Evolutionary conservation across 2,888 invertebrate genomes (phyloP), one percentile per base, ranked within the genome.

Genomic region (Lamellibrachia columna): DNA sequence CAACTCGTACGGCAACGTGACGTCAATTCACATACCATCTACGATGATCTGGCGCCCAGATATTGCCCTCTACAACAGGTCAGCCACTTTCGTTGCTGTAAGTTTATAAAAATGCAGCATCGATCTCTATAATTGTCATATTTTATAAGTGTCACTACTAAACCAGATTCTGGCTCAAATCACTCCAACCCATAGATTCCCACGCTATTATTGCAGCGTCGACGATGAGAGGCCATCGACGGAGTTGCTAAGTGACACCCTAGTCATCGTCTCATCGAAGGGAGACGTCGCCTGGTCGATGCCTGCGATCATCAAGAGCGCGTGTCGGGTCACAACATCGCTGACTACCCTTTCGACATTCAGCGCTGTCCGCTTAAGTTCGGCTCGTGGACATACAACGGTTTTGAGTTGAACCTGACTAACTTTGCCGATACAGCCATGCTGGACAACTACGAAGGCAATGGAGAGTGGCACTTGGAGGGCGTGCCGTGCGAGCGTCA

Each of bases 321-420:
- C 94, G 22, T 94, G 94, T 90, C 93, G 93, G 90, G 94, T 94
- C 52, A 93, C 52, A 93, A 94, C 93, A 92, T 94, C 92, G 93
- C 93, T 53, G 93, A 94, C 92, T 94, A 94, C 92, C 96, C 96
- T 2, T 96, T 99, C 97, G 99, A 99, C 97, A 99, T 99, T 97
- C 99, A 99, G 97, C 98, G 98, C 95, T 99, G 99, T 97, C 98
- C 98, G 97, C 98, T 99, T 98, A 98, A 99, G 97, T 99, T 99
- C 97, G 99, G 94, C 28, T 93, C 93, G 22, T 94, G 94, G 94
- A 94, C 94, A 11, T 94, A 94, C 92, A 99, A 99, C 97, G 98
- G 95, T 28, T 94, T 95, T 15, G 96, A 96, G 93, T 93, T 96
- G n/a, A 95, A 96, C 93, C 94, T 96, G 53, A 93, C 94, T 7